Conservation (phyloP, 1,140 invertebrate genomes). For the Apis dorsata region DNA sequence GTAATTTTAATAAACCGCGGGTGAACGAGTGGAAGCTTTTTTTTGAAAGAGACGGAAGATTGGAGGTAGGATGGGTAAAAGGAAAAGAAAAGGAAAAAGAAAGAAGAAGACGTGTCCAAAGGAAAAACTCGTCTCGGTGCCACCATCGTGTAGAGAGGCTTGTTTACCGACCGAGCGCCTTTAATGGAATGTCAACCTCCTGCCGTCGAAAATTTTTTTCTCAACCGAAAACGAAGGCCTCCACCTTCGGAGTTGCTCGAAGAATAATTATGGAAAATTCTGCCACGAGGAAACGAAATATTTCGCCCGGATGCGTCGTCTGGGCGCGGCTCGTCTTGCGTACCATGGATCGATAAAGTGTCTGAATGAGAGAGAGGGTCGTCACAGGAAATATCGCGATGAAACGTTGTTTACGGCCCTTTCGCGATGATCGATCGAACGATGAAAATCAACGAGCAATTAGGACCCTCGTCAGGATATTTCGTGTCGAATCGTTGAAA, state of each 20-base stretch:
- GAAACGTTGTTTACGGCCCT: background rate
- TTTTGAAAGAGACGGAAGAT: too few species aligned
- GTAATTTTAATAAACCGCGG: too few species aligned
- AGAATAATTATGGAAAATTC: slow-evolving; percentile 37
- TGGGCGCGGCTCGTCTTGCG: slow-evolving; percentile 48
- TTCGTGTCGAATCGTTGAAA: too few species aligned
- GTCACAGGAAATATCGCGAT: slow-evolving; percentile 7
- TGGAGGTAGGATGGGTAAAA: too few species aligned
- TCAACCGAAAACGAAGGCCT: background rate
- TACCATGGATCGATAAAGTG: slow-evolving; percentile 48
- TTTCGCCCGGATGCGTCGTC: slow-evolving; percentile 29
- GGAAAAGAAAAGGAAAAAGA: too few species aligned
- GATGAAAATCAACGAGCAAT: too few species aligned
- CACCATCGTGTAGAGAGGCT: background rate
- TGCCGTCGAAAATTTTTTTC: background rate
- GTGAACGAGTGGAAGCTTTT: too few species aligned
- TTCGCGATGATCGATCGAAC: too few species aligned
- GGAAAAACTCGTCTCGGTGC: background rate
- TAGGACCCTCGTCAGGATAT: too few species aligned
- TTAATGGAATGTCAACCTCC: slow-evolving; percentile 47
- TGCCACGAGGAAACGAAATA: slow-evolving; percentile 17
- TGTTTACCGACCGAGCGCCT: slow-evolving; percentile 47
- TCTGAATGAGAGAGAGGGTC: slow-evolving; percentile 27
- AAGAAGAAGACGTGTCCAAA: slow-evolving; percentile 14
- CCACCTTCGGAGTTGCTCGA: background rate